A percentile compares a stretch with the other conserved stretches of the same genome.
phyloP scores from a whole-genome alignment of 2,113 vertebrate species.

The Siniperca chuatsi region DNA sequence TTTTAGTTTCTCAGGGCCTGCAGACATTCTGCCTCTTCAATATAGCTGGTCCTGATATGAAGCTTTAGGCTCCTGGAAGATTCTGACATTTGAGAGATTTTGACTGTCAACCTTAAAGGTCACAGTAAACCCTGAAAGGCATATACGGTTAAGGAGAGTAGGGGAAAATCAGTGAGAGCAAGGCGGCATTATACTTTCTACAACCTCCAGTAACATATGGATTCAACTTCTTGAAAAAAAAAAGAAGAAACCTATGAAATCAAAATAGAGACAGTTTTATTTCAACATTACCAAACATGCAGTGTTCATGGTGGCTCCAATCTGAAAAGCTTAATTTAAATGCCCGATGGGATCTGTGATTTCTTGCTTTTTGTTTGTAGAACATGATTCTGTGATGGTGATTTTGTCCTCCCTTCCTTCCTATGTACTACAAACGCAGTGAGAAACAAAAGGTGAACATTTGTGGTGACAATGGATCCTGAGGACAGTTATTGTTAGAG shows the following conservation, averaged over 20 bases:
- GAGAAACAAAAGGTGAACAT: conserved; percentile 47
- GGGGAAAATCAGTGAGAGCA: conserved; percentile 32
- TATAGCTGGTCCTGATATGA: conserved; percentile 25
- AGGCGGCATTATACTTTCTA: conserved; percentile 1
- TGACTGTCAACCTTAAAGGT: conserved; percentile 58
- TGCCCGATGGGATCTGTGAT: background rate
- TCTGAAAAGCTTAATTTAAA: background rate
- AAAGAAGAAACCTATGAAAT: background rate
- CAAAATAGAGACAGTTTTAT: background rate
- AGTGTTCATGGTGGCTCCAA: background rate
- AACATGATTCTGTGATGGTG: background rate
- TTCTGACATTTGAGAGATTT: conserved; percentile 60
- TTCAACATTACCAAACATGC: background rate
- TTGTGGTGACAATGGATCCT: conserved; percentile 23
- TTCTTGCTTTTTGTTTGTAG: conserved; percentile 7
- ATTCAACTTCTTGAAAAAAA: background rate
- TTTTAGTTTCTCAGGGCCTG: conserved; percentile 47
- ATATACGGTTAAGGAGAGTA: background rate
- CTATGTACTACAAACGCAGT: background rate
- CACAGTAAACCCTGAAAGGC: conserved; percentile 27
- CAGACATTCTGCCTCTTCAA: conserved; percentile 37
- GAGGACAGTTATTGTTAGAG: conserved; percentile 6
- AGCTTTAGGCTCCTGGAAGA: conserved; percentile 41
- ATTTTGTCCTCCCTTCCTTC: background rate
- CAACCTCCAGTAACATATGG: background rate